Percentiles rank a stretch among this genome's conserved stretches.
These are phyloP conservation scores for Lepidostoma basale DNA, from an alignment of 1,140 invertebrate genomes.

Conservation along the genomic window DNA sequence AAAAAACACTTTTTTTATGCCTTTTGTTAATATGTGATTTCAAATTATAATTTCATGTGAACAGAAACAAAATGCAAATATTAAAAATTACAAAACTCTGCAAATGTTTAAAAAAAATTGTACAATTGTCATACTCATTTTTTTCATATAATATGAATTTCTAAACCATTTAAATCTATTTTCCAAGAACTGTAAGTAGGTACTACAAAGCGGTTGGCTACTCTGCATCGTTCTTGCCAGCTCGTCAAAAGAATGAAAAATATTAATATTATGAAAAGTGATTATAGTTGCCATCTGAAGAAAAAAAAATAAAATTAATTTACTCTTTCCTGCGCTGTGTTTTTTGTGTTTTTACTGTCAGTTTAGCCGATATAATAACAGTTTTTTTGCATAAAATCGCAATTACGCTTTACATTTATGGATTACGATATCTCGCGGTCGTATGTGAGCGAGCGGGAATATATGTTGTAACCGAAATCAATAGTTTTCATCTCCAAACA, in stretches of 20 bases:
- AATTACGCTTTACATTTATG: slow-evolving; percentile 27
- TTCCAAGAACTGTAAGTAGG: no score
- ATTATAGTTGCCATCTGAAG: slow-evolving; percentile 41
- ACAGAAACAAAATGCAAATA: no score
- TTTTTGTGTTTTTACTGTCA: slow-evolving; percentile 41
- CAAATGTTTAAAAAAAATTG: no score
- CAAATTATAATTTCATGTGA: no score
- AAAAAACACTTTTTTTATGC: no score
- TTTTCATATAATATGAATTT: no score
- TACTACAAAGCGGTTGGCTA: no score
- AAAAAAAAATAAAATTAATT: slow-evolving; percentile 40
- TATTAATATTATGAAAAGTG: slow-evolving; percentile 36
- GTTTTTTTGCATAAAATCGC: slow-evolving; percentile 22
- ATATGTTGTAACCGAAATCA: slow-evolving; percentile 38
- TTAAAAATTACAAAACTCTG: no score
- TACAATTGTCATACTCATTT: no score
- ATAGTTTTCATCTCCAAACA: slow-evolving; percentile 40
- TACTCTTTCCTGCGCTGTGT: slow-evolving; percentile 34
- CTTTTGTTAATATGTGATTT: no score
- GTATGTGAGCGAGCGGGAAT: slow-evolving; percentile 29
- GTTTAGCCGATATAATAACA: slow-evolving; percentile 37
- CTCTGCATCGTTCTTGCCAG: slow-evolving; percentile 15
- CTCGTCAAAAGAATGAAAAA: slow-evolving; percentile 24
- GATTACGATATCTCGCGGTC: slow-evolving; percentile 28
- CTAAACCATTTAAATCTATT: no score